Evolutionary conservation across 2,888 invertebrate genomes (phyloP).

Genomic region (Tryphoninae sp.): DNA sequence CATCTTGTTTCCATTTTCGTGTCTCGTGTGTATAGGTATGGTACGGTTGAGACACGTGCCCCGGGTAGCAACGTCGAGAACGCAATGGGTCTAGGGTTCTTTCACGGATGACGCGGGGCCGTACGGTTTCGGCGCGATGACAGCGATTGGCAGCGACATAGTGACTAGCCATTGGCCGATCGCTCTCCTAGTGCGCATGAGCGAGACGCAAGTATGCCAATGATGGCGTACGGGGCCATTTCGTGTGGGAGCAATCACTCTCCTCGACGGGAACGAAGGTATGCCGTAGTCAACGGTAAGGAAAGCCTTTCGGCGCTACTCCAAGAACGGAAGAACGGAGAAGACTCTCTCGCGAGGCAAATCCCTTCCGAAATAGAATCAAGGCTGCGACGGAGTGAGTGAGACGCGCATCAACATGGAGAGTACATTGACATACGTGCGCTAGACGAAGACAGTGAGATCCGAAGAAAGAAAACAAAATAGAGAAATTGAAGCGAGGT

Average conservation of each 20-base stretch:
- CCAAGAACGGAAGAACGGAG: slow-evolving; percentile 45
- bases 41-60: slow-evolving; percentile 45
- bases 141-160: no score
- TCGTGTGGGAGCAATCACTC: slow-evolving; percentile 21
- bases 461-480: slow-evolving; percentile 19
- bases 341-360: slow-evolving; percentile 39
- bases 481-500: slow-evolving; percentile 31
- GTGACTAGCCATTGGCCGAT: neutral
- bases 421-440: neutral
- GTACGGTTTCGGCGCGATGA: no score
- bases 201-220: slow-evolving; percentile 14
- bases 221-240: neutral
- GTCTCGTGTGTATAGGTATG: neutral
- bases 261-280: slow-evolving; percentile 32
- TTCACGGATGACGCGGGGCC: neutral
- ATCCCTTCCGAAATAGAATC: slow-evolving; percentile 66
- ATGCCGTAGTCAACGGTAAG: slow-evolving; percentile 33
- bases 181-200: neutral
- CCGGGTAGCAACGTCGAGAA: slow-evolving; percentile 36
- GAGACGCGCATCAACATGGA: slow-evolving; percentile 44
- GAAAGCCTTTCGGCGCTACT: slow-evolving; percentile 1
- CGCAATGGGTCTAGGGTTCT: slow-evolving; percentile 19
- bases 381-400: slow-evolving; percentile 62
- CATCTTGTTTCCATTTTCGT: slow-evolving; percentile 45
- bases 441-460: slow-evolving; percentile 31